These are phyloP conservation scores for Oikopleura vanhoeffeni DNA, from an alignment of 23 tunicate species.

Conservation along the genomic window DNA sequence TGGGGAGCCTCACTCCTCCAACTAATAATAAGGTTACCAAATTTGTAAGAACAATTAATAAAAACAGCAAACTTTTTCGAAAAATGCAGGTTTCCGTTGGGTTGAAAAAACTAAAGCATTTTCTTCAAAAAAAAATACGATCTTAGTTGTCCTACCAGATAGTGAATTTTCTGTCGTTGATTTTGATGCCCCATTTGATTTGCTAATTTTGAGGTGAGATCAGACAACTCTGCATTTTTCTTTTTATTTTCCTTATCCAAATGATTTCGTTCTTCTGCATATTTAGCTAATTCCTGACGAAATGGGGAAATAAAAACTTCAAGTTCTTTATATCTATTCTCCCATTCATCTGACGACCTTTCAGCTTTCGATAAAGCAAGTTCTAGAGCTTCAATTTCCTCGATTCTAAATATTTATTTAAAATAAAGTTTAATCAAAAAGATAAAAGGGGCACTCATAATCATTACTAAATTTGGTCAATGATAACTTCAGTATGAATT, in stretches of 20 bases:
- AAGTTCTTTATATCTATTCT: neutral
- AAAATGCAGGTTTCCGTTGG: too few species aligned
- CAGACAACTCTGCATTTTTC: neutral
- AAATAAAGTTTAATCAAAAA: too few species aligned
- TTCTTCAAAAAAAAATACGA: too few species aligned
- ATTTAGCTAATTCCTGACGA: neutral
- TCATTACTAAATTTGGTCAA: too few species aligned
- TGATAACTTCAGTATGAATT: too few species aligned
- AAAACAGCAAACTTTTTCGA: too few species aligned
- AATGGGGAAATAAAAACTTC: neutral
- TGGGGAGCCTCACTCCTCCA: too few species aligned
- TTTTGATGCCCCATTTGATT: neutral
- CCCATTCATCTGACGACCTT: neutral
- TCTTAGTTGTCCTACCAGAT: neutral
- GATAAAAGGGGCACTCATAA: too few species aligned
- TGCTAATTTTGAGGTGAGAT: neutral
- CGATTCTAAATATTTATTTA: neutral
- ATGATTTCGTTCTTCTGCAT: neutral
- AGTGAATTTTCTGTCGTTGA: neutral
- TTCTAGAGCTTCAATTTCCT: neutral
- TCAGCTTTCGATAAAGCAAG: neutral
- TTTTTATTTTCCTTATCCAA: neutral
- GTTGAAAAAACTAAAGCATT: too few species aligned
- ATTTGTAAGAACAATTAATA: too few species aligned
- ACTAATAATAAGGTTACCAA: too few species aligned